Evolutionary conservation across 2,797 vertebrate genomes (phyloP).

Genomic region (Serranus cabrilla): DNA sequence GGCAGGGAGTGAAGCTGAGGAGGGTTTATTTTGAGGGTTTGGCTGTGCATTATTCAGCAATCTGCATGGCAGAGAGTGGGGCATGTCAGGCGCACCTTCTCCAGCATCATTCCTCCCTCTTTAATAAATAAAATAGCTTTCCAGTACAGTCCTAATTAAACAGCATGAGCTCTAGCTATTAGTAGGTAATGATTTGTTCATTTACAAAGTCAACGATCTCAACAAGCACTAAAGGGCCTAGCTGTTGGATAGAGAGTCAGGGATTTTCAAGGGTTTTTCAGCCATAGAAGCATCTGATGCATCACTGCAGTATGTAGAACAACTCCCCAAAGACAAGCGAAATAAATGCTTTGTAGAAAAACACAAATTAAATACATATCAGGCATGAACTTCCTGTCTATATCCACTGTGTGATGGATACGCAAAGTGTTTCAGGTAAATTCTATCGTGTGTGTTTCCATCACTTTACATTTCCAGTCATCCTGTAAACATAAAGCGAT

Average conservation of each 20-base stretch:
- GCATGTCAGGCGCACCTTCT: conserved; percentile 63
- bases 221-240: conserved; percentile 42
- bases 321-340: conserved; percentile 16
- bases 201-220: conserved; percentile 50
- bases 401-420: neutral
- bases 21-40: conserved; percentile 72
- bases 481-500: conserved; percentile 58
- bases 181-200: conserved; percentile 63
- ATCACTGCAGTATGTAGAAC: conserved; percentile 20
- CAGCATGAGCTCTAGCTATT: conserved; percentile 53
- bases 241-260: neutral
- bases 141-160: conserved; percentile 67
- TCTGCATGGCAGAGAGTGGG: conserved; percentile 61
- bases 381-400: neutral
- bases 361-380: conserved; percentile 5
- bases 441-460: conserved; percentile 53
- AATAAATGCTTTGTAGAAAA: conserved; percentile 18
- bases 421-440: conserved; percentile 62
- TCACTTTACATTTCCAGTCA: conserved; percentile 74
- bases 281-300: conserved; percentile 7
- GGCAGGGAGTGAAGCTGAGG: conserved; percentile 26
- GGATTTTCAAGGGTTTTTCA: conserved; percentile 7
- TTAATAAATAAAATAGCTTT: conserved; percentile 62
- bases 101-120: conserved; percentile 41
- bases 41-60: conserved; percentile 81